Evolutionary conservation across 2,888 invertebrate species (phyloP).

Genomic region (Eilema sororculum): DNA sequence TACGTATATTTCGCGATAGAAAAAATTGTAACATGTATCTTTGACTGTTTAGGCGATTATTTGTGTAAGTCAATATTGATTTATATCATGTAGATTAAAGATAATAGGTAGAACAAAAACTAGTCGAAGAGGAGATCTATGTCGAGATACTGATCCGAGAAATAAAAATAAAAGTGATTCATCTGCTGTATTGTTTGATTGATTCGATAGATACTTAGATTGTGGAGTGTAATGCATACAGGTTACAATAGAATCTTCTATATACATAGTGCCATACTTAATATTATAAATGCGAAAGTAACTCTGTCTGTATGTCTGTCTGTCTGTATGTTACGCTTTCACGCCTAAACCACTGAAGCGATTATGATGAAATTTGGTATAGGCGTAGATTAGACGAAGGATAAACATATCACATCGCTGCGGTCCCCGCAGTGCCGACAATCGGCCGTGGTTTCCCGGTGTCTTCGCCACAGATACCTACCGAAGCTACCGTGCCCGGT

Average conservation of each 20-base stretch:
- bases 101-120: conserved; percentile 12
- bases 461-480: too few relatives aligned
- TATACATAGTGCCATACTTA: too few relatives aligned
- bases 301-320: too few relatives aligned
- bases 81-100: conserved; percentile 3
- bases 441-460: too few relatives aligned
- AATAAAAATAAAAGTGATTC: not conserved
- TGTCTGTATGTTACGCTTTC: too few relatives aligned
- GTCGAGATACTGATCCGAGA: conserved; percentile 4
- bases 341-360: too few relatives aligned
- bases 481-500: too few relatives aligned
- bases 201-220: not conserved
- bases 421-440: too few relatives aligned
- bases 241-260: not conserved
- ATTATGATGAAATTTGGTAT: too few relatives aligned
- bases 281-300: too few relatives aligned
- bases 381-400: too few relatives aligned
- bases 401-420: too few relatives aligned
- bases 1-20: not conserved
- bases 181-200: conserved; percentile 1
- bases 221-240: not conserved
- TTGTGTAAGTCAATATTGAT: conserved; percentile 5
- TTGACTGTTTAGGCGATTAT: conserved; percentile 3
- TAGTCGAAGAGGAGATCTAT: not conserved
- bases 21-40: conserved; percentile 5